Evolutionary conservation across 2,888 invertebrate genomes (phyloP).

Genomic region (Laspeyria flexula): DNA sequence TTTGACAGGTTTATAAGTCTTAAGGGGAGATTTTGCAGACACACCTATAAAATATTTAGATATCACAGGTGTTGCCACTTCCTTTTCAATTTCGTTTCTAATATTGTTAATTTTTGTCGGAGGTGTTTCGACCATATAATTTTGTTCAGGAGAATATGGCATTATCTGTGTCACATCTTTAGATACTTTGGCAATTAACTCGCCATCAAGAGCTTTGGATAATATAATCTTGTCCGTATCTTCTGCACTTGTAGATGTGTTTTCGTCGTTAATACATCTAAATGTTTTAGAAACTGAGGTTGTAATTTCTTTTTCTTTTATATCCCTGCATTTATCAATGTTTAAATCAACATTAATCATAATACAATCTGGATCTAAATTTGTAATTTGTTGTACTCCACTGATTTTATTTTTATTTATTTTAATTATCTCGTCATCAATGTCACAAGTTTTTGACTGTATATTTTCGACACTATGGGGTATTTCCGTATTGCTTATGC

Average conservation of each 20-base stretch:
- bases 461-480: background rate
- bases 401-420: background rate
- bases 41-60: slow-evolving; percentile 11
- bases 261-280: background rate
- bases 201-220: background rate
- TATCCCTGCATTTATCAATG: background rate
- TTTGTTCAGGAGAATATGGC: too few species aligned
- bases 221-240: too few species aligned
- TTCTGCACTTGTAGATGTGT: background rate
- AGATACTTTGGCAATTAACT: background rate
- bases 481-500: background rate
- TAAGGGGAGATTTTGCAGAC: too few species aligned
- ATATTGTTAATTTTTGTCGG: background rate
- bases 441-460: background rate
- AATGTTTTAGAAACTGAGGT: background rate
- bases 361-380: background rate
- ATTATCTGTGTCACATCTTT: background rate
- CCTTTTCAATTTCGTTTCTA: background rate
- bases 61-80: background rate
- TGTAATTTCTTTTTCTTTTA: too few species aligned
- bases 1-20: too few species aligned
- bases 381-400: background rate
- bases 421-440: background rate
- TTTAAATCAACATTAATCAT: background rate
- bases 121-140: background rate